phyloP scores from a whole-genome alignment of 1,140 invertebrate species.

The Coelopa frigida region DNA sequence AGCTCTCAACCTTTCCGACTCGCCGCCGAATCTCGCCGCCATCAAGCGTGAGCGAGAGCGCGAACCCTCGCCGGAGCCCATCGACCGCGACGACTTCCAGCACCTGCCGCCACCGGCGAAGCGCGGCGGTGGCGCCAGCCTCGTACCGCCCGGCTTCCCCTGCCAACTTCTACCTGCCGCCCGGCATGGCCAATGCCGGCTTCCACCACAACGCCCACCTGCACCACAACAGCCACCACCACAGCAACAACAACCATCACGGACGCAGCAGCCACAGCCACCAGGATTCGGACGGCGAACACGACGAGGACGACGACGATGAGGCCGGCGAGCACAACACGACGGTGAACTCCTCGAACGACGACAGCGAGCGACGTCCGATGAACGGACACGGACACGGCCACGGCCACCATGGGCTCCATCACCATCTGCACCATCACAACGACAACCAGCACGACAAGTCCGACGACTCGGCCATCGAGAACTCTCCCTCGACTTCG shows the following conservation, averaged over 20 bases:
- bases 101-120: slow-evolving; percentile 53
- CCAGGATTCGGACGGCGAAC: slow-evolving; percentile 35
- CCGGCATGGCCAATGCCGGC: slow-evolving; percentile 45
- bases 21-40: slow-evolving; percentile 46
- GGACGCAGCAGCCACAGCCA: slow-evolving; percentile 15
- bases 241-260: slow-evolving; percentile 11
- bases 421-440: slow-evolving; percentile 8
- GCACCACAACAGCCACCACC: slow-evolving; percentile 20
- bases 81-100: slow-evolving; percentile 26
- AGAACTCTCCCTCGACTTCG: slow-evolving; percentile 40
- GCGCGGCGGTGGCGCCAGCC: slow-evolving; percentile 40
- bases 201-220: slow-evolving; percentile 34
- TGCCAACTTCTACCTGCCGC: slow-evolving; percentile 35
- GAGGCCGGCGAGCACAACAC: slow-evolving; percentile 25
- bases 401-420: slow-evolving; percentile 19
- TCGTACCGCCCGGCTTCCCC: slow-evolving; percentile 26
- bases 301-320: slow-evolving; percentile 29
- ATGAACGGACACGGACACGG: slow-evolving; percentile 24
- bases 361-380: slow-evolving; percentile 21
- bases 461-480: slow-evolving; percentile 39
- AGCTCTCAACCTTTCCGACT: slow-evolving; percentile 56
- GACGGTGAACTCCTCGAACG: slow-evolving; percentile 28
- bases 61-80: slow-evolving; percentile 41
- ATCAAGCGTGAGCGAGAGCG: slow-evolving; percentile 58
- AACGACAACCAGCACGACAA: slow-evolving; percentile 22